Conservation (phyloP, 2,888 invertebrate genomes). For the Antheraea assamensis region DNA sequence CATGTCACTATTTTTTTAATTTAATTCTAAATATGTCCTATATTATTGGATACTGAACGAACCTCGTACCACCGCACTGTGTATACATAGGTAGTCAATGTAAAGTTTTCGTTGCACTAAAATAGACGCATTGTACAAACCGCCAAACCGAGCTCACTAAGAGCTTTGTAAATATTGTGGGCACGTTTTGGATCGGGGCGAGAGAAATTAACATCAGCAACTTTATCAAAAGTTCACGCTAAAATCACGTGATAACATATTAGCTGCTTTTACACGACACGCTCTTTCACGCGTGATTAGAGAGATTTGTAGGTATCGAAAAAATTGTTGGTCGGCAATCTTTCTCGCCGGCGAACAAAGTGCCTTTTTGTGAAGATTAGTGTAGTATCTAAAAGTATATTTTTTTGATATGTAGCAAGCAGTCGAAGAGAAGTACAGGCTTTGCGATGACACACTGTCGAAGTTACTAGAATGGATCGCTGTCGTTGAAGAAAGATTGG, state of each 20-base stretch:
- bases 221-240: neutral
- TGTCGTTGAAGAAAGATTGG: constrained; percentile 91
- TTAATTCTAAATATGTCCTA: neutral
- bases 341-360: neutral
- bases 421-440: constrained; percentile 95
- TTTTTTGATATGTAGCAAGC: constrained; percentile 88
- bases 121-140: constrained; percentile 47
- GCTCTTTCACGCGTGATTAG: no score
- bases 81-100: constrained; percentile 21
- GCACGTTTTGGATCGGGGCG: constrained; percentile 1
- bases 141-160: constrained; percentile 26
- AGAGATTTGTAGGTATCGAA: neutral
- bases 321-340: neutral
- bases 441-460: constrained; percentile 93
- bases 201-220: neutral
- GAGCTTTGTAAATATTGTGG: constrained; percentile 17
- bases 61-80: constrained; percentile 24
- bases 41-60: constrained; percentile 5
- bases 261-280: no score
- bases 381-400: constrained; percentile 27
- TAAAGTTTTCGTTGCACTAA: constrained; percentile 30
- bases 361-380: neutral
- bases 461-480: constrained; percentile 94
- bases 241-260: neutral
- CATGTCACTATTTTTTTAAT: neutral